Evolutionary conservation across 1,140 invertebrate species (phyloP), one percentile per base, ranked within the genome.

Genomic region (Dryas iulia): DNA sequence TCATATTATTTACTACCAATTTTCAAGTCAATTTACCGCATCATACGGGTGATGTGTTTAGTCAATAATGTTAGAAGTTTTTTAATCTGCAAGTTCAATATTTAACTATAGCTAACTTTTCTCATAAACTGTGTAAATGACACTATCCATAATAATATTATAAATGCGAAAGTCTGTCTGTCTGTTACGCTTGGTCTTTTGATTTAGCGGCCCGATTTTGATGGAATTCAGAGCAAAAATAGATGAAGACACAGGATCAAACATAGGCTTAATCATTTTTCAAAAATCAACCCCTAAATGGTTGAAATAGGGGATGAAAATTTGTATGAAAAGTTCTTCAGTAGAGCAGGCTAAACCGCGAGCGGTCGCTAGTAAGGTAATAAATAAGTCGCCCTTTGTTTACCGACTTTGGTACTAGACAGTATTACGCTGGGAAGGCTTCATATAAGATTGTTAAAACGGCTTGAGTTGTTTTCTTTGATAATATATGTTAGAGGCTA

Each of bases 51-150:
- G 18, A 47, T 47, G 1, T 21, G 18, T 47, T 47, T n/a, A 33
- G 67, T 69, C 60, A 59, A 65, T 65, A 60, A 65, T 26, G 68
- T 65, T 53, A 10, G 23, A 70, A 70, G 35, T 70, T 70, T 70
- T 70, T 70, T 65, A 70, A 70, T 70, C 57, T 65, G 28, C 39
- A n/a, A 31, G 62, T 60, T 39, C 31, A 60, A 70, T 70, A 70
- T 57, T 64, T 52, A 63, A 59, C 35, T 25, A 65, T 59, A 63
- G 21, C 14, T 47, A 47, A 47, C 39, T 53, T 62, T 52, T 25
- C 53, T 28, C 52, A 62, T 53, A 47, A 47, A 47, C 39, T 47
- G 8, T 47, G 21, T 47, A n/a, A n/a, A n/a, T n/a, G n/a, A n/a
- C n/a, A n/a, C n/a, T n/a, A n/a, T n/a, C n/a, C n/a, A n/a, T n/a